Evolutionary conservation across 2,797 vertebrate species (phyloP), one percentile per base, ranked within the genome.

Genomic region (Stomatorhinus walkeri): DNA sequence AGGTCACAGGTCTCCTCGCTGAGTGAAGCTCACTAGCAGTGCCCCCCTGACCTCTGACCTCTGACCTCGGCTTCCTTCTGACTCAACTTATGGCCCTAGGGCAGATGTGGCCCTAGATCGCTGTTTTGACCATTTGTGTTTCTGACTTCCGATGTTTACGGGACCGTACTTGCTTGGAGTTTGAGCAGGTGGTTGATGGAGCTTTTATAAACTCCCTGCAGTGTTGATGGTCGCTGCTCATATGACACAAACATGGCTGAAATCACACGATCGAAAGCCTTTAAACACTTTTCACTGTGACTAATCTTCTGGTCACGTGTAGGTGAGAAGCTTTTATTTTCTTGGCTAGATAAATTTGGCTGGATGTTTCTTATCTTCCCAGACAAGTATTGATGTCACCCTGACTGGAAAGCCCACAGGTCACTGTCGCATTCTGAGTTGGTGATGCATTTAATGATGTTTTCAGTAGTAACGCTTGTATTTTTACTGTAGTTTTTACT

Each of bases 121-220:
- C 92, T 93, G 91, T 90, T 92, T 93, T 89, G 91, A 89, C 92
- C 92, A 91, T 92, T 90, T 91, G 91, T 91, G 89, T 54, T 48
- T 79, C 87, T 89, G 92, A 94, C 94, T 94, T 95, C 43, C 72
- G 1, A 19, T 19, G 72, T 40, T 40, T 40, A n/a, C 36, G 7
- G 68, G 40, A 76, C 5, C 14, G 8, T 36, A 16, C 19, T 76
- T 16, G 36, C 12, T 40, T 76, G 32, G 12, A 7, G 28, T 76
- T 40, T 76, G 5, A 79, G 72, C 72, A 79, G 72, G 36, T 79
- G 14, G 14, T n/a, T 79, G 32, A n/a, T n/a, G 32, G 36, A 16
- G 36, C 16, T 81, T 81, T 81, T 22, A 81, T 43, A 43, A 81
- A 81, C 36, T n/a, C 14, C 16, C 76, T 81, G 19, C 8, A n/a